These are phyloP conservation scores for Naso thynnoides DNA, from an alignment of 2,797 vertebrate species.

Conservation along the genomic window DNA sequence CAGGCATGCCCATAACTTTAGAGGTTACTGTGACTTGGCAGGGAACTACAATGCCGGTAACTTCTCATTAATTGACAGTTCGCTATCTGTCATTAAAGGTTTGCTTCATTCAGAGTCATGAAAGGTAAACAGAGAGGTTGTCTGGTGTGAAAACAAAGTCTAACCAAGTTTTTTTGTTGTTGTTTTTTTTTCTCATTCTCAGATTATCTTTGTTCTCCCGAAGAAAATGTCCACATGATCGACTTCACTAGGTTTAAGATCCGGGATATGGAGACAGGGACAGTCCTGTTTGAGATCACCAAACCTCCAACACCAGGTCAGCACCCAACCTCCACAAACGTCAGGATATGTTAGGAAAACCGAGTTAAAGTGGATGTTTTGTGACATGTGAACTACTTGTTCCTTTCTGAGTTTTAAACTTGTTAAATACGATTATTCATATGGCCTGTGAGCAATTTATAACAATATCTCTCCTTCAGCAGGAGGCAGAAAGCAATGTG, in stretches of 20 bases:
- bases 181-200: conserved; percentile 43
- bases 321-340: background rate
- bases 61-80: conserved; percentile 3
- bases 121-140: background rate
- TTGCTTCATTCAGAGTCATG: background rate
- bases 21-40: background rate
- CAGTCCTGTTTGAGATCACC: conserved; percentile 92
- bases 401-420: background rate
- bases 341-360: background rate
- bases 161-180: no score
- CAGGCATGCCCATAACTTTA: background rate
- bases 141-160: background rate
- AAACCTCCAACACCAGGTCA: conserved; percentile 82
- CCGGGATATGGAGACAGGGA: conserved; percentile 97
- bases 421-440: no score
- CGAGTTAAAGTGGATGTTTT: background rate
- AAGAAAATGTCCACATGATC: conserved; percentile 97
- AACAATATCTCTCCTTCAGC: conserved; percentile 58
- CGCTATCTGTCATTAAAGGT: background rate
- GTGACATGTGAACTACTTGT: background rate
- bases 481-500: conserved; percentile 89
- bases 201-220: conserved; percentile 97
- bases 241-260: conserved; percentile 99
- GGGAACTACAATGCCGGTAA: background rate
- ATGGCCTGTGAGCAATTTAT: no score